Percentiles rank a stretch among this genome's conserved stretches.
Conservation (phyloP, 2,888 invertebrate genomes). For the Trilocha varians region DNA sequence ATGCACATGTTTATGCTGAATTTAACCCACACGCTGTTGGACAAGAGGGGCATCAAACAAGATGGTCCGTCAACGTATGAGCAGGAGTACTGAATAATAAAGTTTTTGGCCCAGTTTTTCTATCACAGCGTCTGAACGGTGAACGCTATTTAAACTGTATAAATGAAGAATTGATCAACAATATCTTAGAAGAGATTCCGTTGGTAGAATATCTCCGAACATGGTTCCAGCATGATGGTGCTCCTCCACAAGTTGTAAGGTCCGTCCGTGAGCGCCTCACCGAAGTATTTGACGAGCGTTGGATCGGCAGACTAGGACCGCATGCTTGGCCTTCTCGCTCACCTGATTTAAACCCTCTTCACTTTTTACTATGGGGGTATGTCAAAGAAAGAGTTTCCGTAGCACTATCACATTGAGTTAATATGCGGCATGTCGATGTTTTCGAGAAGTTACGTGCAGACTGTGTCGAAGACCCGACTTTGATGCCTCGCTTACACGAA, state of each 20-base stretch:
- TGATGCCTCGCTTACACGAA: background rate
- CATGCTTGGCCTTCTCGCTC: conserved; percentile 13
- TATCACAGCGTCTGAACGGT: conserved; percentile 4
- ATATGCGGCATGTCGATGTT: too few species aligned
- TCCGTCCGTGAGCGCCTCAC: background rate
- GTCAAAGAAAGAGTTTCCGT: conserved; percentile 10
- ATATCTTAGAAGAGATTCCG: conserved; percentile 1
- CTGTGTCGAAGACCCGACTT: background rate
- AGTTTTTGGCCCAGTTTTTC: conserved; percentile 6
- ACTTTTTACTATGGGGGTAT: conserved; percentile 12
- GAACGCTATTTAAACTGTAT: conserved; percentile 1
- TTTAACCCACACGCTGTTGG: conserved; percentile 4
- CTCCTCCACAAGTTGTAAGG: conserved; percentile 3
- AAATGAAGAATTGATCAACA: conserved; percentile 2
- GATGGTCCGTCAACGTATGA: conserved; percentile 9
- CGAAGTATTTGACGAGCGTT: background rate
- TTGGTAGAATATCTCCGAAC: conserved; percentile 2
- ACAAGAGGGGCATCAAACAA: conserved; percentile 6
- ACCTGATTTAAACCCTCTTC: conserved; percentile 12
- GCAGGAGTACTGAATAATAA: conserved; percentile 6
- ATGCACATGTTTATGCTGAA: conserved; percentile 4
- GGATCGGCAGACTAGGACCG: background rate
- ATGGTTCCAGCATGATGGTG: conserved; percentile 12
- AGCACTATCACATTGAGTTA: conserved; percentile 5
- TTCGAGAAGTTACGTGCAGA: conserved; percentile 2